A percentile compares a stretch with the other conserved stretches of the same genome.
Conservation (phyloP, 1,140 invertebrate species). For the Lasioglossum albipes region DNA sequence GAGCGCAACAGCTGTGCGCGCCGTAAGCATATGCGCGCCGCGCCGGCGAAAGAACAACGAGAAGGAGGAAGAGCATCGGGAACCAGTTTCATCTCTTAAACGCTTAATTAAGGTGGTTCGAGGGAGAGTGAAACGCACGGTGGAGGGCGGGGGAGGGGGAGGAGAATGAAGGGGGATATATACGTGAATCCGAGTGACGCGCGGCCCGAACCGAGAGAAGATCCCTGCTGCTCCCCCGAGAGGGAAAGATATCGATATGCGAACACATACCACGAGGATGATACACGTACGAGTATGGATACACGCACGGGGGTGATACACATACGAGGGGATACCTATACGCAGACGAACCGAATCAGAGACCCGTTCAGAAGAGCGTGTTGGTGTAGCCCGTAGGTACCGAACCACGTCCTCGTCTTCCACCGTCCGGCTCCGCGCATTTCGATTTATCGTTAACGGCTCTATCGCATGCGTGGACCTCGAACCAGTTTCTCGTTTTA, state of each 20-base stretch:
- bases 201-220: slow-evolving; percentile 26
- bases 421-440: slow-evolving; percentile 56
- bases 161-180: slow-evolving; percentile 51
- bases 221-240: not conserved
- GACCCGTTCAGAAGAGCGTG: not conserved
- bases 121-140: slow-evolving; percentile 54
- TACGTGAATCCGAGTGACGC: slow-evolving; percentile 63
- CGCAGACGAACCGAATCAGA: no score
- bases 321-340: no score
- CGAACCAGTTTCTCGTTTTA: slow-evolving; percentile 65
- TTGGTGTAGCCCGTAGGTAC: slow-evolving; percentile 23
- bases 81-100: slow-evolving; percentile 77
- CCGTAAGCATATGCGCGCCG: slow-evolving; percentile 48
- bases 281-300: no score
- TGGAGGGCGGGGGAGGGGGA: slow-evolving; percentile 10
- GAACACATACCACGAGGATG: not conserved
- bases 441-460: slow-evolving; percentile 75
- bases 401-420: slow-evolving; percentile 31
- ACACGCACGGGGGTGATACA: no score
- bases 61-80: slow-evolving; percentile 50
- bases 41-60: slow-evolving; percentile 48
- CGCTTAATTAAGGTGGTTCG: slow-evolving; percentile 74
- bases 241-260: slow-evolving; percentile 42
- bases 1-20: slow-evolving; percentile 42
- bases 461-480: slow-evolving; percentile 67